Base-by-base conservation (phyloP, 2,113 vertebrate genomes). In the Nerophis ophidion region DNA sequence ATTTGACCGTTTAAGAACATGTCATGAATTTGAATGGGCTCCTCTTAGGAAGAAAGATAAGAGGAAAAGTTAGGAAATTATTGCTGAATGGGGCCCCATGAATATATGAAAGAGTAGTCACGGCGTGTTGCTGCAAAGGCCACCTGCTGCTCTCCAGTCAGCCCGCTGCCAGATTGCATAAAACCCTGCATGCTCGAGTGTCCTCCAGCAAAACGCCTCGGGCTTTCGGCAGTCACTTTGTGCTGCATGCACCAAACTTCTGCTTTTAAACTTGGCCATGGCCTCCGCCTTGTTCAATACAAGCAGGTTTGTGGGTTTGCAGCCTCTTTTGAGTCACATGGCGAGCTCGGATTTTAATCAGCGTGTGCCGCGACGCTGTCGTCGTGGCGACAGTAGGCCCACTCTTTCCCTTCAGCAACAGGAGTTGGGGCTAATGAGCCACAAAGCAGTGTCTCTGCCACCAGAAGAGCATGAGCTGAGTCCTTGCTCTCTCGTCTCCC, bases 331-430 rank as follows among this genome's bases (percentile, higher is more conserved):
- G 74, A 80, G 77, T 82, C 74, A 80, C 68, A 75, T 71, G 77
- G 74, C 86, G 61, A 17, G 11, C 72, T 81, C 68, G 76, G 84
- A 88, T 86, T 85, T 83, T 84, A 86, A 83, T 81, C 76, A 79
- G 78, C 71, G 64, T 80, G 73, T 65, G 72, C 61, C 68, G 70
- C 79, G 12, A 10, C 60, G 69, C 65, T 71, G 70, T 71, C 48
- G 68, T 72, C 7, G 60, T 58, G 67, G 71, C 66, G 47, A 66
- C 74, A 53, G 81, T 68, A 63, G 9, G 59, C 63, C 71, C 71
- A 66, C 71, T 75, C 60, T 1, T 60, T 76, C 76, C 80, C 80
- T 70, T 48, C 52, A 78, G 82, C 74, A 76, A 80, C 65, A 40
- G 12, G 75, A 70, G 73, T 63, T 66, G 8, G 52, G 57, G 72